Evolutionary conservation across 2,113 vertebrate species (phyloP), one percentile per base, ranked within the genome.

Genomic region (Campylomormyrus tamandua): DNA sequence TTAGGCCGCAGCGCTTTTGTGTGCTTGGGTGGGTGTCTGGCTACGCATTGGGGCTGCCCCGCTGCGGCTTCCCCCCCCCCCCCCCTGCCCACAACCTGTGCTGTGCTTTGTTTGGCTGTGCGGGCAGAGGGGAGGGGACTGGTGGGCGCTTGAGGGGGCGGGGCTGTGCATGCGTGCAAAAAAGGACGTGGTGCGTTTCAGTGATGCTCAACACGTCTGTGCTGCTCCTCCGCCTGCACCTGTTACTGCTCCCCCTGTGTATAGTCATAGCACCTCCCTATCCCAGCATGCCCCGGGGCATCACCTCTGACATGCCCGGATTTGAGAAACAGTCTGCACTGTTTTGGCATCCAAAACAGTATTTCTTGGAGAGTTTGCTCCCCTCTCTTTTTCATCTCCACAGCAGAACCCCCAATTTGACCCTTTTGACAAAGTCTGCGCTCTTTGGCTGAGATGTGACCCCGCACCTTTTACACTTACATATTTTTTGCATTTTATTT

Each of bases 1-100:
- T 95, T 95, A 95, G 87, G 94, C 90, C 45, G 91, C 90, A 87
- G 87, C 80, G 91, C 74, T 39, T 87, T 89, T 70, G 87, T 80
- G 49, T 85, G 77, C 80, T 53, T 46, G 58, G 87, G 49, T 89
- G 39, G 80, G 89, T 85, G 39, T 35, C 58, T 46, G 93, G 90
- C 92, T 91, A 91, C 92, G 90, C 80, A 92, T 91, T 83, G 85
- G 58, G 89, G 92, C n/a, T n/a, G 89, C 93, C 92, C 93, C 93
- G 92, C 91, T 93, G 90, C 27, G 46, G 8, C 62, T 2, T 3
- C n/a, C n/a, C 27, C 27, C 24, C 6, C n/a, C n/a, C n/a, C 24
- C 62, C 27, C 27, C 66, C 27, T 27, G 0, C 3, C 24, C 58
- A 10, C 58, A 70, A 70, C 62, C 62, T 70, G 49, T 87, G 27